A percentile compares a stretch with the other conserved stretches of the same genome.
These are phyloP conservation scores for Xylocopa sonorina DNA, from an alignment of 1,140 invertebrate species.

Conservation along the genomic window DNA sequence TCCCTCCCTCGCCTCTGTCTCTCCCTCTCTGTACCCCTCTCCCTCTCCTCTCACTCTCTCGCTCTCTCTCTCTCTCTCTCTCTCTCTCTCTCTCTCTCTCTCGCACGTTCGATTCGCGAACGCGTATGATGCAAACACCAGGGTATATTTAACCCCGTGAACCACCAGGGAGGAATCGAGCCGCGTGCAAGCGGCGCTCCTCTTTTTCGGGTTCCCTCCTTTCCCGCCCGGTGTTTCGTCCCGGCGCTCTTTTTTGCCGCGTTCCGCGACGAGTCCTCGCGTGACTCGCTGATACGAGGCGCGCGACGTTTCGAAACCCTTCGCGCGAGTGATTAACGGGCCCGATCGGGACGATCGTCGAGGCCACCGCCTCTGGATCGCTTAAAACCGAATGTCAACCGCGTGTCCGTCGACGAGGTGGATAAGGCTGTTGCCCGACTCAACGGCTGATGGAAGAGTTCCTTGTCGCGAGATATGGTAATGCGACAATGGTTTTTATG, in stretches of 20 bases:
- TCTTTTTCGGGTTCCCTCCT: conserved; percentile 10
- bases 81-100: conserved; percentile 31
- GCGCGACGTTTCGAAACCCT: not conserved
- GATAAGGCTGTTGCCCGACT: too few species aligned
- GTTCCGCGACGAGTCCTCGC: not conserved
- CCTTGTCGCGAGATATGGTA: too few species aligned
- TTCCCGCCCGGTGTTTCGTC: conserved; percentile 16
- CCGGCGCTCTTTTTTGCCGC: not conserved
- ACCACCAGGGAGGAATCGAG: conserved; percentile 63
- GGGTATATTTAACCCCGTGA: conserved; percentile 79
- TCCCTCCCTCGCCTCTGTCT: conserved; percentile 46
- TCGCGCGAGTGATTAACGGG: not conserved
- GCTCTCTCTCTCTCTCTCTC: conserved; percentile 52
- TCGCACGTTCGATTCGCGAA: conserved; percentile 46
- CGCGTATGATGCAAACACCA: conserved; percentile 67
- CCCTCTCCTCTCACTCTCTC: too few species aligned
- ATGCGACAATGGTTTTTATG: too few species aligned
- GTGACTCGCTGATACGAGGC: not conserved
- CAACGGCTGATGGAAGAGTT: too few species aligned
- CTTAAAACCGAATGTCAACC: not conserved
- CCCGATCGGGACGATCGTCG: not conserved
- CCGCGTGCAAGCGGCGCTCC: conserved; percentile 45
- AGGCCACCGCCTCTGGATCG: too few species aligned
- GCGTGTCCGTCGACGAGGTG: too few species aligned
- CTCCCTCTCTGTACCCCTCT: too few species aligned